Evolutionary conservation across 2,888 invertebrate genomes (phyloP).

Genomic region (Gymnosoma rotundatum): DNA sequence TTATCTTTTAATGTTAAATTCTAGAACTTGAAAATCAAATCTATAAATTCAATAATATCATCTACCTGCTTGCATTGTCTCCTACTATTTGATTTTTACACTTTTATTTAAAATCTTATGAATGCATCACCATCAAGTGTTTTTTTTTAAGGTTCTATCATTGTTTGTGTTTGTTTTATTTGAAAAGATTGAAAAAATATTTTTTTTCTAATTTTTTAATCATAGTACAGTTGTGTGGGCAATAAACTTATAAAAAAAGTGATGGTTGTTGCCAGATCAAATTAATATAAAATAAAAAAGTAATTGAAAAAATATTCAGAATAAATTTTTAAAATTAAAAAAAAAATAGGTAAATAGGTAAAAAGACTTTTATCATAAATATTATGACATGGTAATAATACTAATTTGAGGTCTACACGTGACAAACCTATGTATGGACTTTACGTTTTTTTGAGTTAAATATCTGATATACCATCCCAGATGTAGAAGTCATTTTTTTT

Average conservation of each 20-base stretch:
- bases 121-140: slow-evolving; percentile 24
- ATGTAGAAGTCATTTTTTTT: no score
- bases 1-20: slow-evolving; percentile 21
- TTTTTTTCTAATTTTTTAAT: neutral
- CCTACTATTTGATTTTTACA: neutral
- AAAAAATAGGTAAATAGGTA: no score
- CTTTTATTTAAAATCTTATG: slow-evolving; percentile 20
- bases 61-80: slow-evolving; percentile 12
- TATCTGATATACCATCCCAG: no score
- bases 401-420: no score
- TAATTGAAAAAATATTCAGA: no score
- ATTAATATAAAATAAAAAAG: no score
- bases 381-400: no score
- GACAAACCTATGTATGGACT: no score
- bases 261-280: no score
- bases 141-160: slow-evolving; percentile 8
- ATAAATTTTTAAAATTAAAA: no score
- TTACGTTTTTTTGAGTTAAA: no score
- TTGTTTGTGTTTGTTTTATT: slow-evolving; percentile 22
- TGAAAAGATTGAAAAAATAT: neutral
- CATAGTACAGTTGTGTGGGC: slow-evolving; percentile 20
- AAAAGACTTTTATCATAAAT: no score
- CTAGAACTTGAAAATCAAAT: neutral
- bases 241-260: neutral
- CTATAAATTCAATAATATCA: slow-evolving; percentile 7